Percentiles rank a stretch among this genome's conserved stretches.
Conservation (phyloP, 1,140 invertebrate species). For the Steinernema feltiae region DNA sequence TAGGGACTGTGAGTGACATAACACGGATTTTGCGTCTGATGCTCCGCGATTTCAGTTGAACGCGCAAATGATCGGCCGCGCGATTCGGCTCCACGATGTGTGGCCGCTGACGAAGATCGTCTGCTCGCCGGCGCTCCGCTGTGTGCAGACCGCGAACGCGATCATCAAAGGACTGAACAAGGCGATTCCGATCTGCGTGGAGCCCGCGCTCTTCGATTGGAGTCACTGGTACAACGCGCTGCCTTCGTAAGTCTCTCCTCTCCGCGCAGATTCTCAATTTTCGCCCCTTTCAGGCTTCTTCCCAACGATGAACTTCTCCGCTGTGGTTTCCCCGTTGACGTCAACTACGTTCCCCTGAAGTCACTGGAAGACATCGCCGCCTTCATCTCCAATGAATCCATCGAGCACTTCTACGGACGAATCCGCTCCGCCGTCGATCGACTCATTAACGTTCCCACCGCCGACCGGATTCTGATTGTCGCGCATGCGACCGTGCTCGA, state of each 20-base stretch:
- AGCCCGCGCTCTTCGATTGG: conserved; percentile 85
- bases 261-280: conserved; percentile 3
- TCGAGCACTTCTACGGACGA: conserved; percentile 70
- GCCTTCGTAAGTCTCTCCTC: conserved; percentile 71
- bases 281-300: conserved; percentile 22
- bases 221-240: conserved; percentile 79
- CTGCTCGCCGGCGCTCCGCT: conserved; percentile 78
- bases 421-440: conserved; percentile 49
- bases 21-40: conserved; percentile 59
- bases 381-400: conserved; percentile 32
- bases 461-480: conserved; percentile 67
- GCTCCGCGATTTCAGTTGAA: conserved; percentile 18
- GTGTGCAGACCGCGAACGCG: conserved; percentile 72
- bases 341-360: conserved; percentile 68
- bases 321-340: conserved; percentile 72
- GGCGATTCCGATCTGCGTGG: conserved; percentile 67
- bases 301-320: conserved; percentile 65
- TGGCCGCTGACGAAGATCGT: conserved; percentile 68
- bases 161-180: conserved; percentile 58
- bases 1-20: conserved; percentile 63
- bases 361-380: conserved; percentile 62
- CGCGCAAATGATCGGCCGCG: conserved; percentile 23
- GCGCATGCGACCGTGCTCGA: conserved; percentile 62
- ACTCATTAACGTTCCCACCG: conserved; percentile 58
- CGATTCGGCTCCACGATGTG: conserved; percentile 25